These are phyloP conservation scores for Dromococcyx pavoninus DNA, from an alignment of 2,797 vertebrate genomes.

Conservation along the genomic window DNA sequence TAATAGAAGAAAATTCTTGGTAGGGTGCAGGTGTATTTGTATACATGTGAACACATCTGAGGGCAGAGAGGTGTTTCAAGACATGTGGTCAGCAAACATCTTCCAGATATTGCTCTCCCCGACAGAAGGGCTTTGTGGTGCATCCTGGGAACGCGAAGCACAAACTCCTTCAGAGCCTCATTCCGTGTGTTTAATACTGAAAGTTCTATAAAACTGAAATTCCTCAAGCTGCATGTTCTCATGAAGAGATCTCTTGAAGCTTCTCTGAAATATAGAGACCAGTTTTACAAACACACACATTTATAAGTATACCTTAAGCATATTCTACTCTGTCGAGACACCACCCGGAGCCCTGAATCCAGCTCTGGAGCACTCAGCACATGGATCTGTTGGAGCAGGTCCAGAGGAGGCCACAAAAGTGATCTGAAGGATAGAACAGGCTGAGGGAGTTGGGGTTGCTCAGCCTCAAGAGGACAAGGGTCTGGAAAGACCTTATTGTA, in stretches of 20 bases:
- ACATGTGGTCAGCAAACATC: background rate
- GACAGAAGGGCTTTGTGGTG: background rate
- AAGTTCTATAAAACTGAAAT: background rate
- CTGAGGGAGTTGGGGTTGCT: too few species aligned
- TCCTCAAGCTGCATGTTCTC: background rate
- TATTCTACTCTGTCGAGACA: too few species aligned
- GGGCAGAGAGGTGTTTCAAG: background rate
- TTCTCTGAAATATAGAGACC: background rate
- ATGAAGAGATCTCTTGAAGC: background rate
- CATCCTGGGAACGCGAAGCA: background rate
- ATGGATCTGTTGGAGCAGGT: too few species aligned
- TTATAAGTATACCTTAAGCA: background rate
- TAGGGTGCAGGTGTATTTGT: rapidly evolving
- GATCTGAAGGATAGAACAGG: too few species aligned
- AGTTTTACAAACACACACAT: background rate
- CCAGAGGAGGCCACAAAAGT: too few species aligned
- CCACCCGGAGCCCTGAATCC: too few species aligned
- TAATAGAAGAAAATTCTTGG: background rate
- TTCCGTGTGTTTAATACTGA: background rate
- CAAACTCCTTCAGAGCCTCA: background rate
- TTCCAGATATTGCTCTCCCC: background rate
- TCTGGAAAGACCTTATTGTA: too few species aligned
- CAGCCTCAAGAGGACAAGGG: too few species aligned
- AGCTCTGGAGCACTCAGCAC: too few species aligned
- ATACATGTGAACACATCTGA: rapidly evolving